These are phyloP conservation scores for Cladopsammia gracilis DNA, from an alignment of 64 coral and sea anemone genomes.

Conservation along the genomic window DNA sequence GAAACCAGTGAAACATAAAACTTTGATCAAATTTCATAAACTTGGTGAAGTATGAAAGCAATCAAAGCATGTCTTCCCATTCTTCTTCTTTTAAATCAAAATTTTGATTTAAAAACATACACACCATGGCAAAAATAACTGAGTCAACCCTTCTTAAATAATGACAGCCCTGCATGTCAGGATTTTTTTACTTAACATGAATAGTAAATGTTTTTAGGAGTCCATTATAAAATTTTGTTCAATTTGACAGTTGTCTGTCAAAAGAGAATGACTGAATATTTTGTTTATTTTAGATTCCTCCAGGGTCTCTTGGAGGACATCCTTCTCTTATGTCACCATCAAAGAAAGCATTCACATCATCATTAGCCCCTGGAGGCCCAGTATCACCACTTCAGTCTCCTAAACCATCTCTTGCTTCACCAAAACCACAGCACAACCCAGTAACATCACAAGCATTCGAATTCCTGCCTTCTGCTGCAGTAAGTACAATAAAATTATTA, in stretches of 20 bases:
- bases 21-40: too few relatives aligned
- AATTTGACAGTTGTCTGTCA: background rate
- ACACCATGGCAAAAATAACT: too few relatives aligned
- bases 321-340: constrained; percentile 79
- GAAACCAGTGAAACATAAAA: too few relatives aligned
- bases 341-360: constrained; percentile 86
- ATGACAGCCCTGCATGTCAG: too few relatives aligned
- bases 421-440: constrained; percentile 64
- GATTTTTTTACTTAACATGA: too few relatives aligned
- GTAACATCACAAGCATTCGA: constrained; percentile 82
- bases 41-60: too few relatives aligned
- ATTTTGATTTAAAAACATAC: too few relatives aligned
- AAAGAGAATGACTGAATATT: background rate
- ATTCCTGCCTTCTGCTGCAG: constrained; percentile 84
- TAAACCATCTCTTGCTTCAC: constrained; percentile 73
- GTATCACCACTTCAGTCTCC: constrained; percentile 91
- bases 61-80: too few relatives aligned
- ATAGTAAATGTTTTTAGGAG: too few relatives aligned
- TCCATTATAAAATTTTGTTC: too few relatives aligned
- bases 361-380: constrained; percentile 88
- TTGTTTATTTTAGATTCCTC: constrained; percentile 36
- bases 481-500: constrained; percentile 16
- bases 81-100: too few relatives aligned
- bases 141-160: too few relatives aligned
- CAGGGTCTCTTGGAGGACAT: constrained; percentile 63